Evolutionary conservation across 2,888 invertebrate species (phyloP).

Genomic region (Zaprionus lineosus): DNA sequence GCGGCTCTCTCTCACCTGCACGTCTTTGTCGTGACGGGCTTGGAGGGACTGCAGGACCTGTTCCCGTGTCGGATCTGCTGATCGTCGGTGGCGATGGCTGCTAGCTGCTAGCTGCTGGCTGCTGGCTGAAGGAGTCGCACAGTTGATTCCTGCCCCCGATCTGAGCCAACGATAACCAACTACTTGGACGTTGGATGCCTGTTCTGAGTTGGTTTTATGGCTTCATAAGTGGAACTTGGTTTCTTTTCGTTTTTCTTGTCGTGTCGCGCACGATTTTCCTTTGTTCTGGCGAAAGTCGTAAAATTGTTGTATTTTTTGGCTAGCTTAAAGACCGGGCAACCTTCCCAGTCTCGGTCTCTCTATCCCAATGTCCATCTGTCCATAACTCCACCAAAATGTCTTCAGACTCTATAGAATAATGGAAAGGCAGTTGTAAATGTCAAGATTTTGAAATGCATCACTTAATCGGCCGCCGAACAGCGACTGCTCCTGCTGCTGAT

Average conservation of each 20-base stretch:
- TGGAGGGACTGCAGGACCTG: constrained; percentile 28
- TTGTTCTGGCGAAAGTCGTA: constrained; percentile 78
- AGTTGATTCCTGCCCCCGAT: constrained; percentile 49
- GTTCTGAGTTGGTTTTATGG: constrained; percentile 59
- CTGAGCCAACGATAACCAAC: constrained; percentile 45
- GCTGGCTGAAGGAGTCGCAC: constrained; percentile 28
- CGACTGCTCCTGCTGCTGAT: constrained; percentile 1
- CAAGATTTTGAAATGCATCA: constrained; percentile 72
- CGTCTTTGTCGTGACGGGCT: not conserved
- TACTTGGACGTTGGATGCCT: constrained; percentile 31
- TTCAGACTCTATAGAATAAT: constrained; percentile 46
- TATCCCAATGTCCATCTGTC: too few species aligned
- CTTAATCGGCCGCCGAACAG: constrained; percentile 58
- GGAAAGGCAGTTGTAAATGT: constrained; percentile 67
- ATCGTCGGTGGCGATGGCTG: constrained; percentile 53
- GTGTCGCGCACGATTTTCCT: constrained; percentile 63
- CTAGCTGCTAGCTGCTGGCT: too few species aligned
- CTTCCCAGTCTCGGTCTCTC: constrained; percentile 1
- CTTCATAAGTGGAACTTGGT: constrained; percentile 76
- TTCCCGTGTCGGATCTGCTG: constrained; percentile 33
- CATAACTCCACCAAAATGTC: not conserved
- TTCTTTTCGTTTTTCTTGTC: constrained; percentile 51
- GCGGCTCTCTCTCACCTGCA: constrained; percentile 58
- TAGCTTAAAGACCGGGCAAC: constrained; percentile 37
- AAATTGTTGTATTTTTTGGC: constrained; percentile 50